Percentiles rank a stretch among this genome's conserved stretches.
These are phyloP conservation scores for Enteromius unitaeniatus DNA, from an alignment of 2,797 vertebrate species.

Conservation along the genomic window DNA sequence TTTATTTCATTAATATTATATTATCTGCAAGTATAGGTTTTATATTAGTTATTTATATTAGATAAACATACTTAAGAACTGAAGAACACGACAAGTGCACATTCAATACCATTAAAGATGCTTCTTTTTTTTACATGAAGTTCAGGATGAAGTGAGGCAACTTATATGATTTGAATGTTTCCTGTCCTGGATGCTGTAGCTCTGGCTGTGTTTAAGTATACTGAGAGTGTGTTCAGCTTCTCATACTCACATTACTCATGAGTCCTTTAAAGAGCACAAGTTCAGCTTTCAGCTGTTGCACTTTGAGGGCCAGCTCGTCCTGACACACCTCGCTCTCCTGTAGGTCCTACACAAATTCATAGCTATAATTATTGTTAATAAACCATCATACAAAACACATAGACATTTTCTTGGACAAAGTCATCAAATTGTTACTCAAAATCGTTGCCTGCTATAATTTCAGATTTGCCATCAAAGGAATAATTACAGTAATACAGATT, in stretches of 20 bases:
- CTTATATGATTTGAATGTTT: not conserved
- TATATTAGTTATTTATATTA: not conserved
- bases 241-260: constrained; percentile 93
- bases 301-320: constrained; percentile 92
- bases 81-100: not conserved
- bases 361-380: constrained; percentile 9
- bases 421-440: not conserved
- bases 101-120: not conserved
- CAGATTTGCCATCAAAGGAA: not conserved
- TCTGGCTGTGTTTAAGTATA: constrained; percentile 1
- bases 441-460: no score
- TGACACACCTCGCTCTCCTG: constrained; percentile 96
- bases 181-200: not conserved
- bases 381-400: not conserved
- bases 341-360: constrained; percentile 82
- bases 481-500: not conserved
- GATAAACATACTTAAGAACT: not conserved
- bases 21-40: not conserved
- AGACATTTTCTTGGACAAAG: not conserved
- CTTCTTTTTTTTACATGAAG: not conserved
- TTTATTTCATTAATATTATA: not conserved
- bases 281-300: constrained; percentile 95
- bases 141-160: not conserved
- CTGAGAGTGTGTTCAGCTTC: constrained; percentile 9
- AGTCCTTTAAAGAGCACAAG: constrained; percentile 97